A percentile compares a stretch with the other conserved stretches of the same genome.
Evolutionary conservation across 2,888 invertebrate genomes (phyloP).

Genomic region (Crossocerus cetratus): DNA sequence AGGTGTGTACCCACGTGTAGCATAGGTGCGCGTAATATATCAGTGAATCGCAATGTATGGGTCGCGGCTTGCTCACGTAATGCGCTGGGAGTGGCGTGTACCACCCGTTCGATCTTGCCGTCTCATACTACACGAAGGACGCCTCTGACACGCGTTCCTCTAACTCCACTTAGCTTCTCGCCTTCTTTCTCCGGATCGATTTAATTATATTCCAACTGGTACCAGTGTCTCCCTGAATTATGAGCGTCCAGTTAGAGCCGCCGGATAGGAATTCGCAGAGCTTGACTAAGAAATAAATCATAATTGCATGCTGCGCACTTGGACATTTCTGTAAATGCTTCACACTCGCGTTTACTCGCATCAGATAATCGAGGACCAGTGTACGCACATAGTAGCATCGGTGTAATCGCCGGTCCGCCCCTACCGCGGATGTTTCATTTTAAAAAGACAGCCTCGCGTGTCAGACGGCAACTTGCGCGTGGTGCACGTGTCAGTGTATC

Average conservation of each 20-base stretch:
- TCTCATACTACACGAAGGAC: conserved; percentile 27
- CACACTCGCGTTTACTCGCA: conserved; percentile 1
- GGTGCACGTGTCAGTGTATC: conserved; percentile 55
- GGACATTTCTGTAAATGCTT: no score
- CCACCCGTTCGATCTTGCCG: conserved; percentile 41
- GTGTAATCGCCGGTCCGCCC: neutral
- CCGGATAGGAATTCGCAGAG: no score
- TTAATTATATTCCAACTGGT: neutral
- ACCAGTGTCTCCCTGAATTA: no score
- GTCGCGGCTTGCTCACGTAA: conserved; percentile 50
- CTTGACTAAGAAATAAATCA: no score
- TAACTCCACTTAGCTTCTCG: neutral
- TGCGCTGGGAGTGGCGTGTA: conserved; percentile 57
- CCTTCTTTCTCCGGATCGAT: neutral
- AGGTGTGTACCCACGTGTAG: conserved; percentile 46
- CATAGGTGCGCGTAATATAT: conserved; percentile 52
- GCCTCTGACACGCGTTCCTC: conserved; percentile 4
- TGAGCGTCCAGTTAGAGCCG: no score
- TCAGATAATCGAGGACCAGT: conserved; percentile 12
- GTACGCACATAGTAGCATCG: neutral
- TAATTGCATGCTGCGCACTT: no score
- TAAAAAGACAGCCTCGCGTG: conserved; percentile 43
- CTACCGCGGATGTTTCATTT: conserved; percentile 26
- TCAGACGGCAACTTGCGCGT: conserved; percentile 33
- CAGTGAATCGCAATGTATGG: conserved; percentile 44